A percentile compares a stretch with the other conserved stretches of the same genome.
Evolutionary conservation across 2,888 invertebrate genomes (phyloP).

Genomic region (Zygaena filipendulae): DNA sequence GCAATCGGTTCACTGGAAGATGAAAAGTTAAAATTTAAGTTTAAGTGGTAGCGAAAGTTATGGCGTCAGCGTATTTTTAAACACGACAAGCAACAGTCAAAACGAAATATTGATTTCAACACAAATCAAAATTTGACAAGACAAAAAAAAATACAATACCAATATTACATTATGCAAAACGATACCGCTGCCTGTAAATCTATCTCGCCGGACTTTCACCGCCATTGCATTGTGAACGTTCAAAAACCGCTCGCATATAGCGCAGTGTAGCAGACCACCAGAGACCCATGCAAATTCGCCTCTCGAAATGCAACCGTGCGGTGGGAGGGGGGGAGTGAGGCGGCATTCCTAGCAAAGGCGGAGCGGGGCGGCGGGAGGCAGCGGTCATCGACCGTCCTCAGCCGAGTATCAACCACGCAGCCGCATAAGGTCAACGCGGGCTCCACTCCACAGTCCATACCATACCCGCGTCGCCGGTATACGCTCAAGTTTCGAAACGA

Average conservation of each 20-base stretch:
- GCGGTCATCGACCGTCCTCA: slow-evolving; percentile 66
- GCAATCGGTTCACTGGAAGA: too few species aligned
- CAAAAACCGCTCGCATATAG: slow-evolving; percentile 24
- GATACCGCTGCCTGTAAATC: too few species aligned
- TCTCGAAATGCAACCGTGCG: slow-evolving; percentile 56
- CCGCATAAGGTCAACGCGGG: slow-evolving; percentile 62
- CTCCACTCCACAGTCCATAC: slow-evolving; percentile 27
- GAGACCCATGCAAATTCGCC: slow-evolving; percentile 52
- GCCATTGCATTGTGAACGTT: slow-evolving; percentile 14
- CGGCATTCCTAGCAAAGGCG: slow-evolving; percentile 50
- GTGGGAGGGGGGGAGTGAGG: slow-evolving; percentile 34
- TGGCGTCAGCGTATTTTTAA: too few species aligned
- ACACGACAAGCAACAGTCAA: too few species aligned
- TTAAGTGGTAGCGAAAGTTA: too few species aligned
- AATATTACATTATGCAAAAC: too few species aligned
- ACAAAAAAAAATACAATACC: too few species aligned
- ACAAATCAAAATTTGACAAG: too few species aligned
- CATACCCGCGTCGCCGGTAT: too few species aligned
- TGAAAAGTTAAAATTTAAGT: too few species aligned
- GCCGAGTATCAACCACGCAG: slow-evolving; percentile 60
- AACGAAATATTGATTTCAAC: too few species aligned
- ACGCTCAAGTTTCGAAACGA: too few species aligned
- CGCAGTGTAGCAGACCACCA: slow-evolving; percentile 27
- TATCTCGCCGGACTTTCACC: slow-evolving; percentile 38
- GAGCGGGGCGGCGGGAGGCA: slow-evolving; percentile 29